Base-by-base conservation (phyloP, 2,797 vertebrate species). In the Delichon dasypus region DNA sequence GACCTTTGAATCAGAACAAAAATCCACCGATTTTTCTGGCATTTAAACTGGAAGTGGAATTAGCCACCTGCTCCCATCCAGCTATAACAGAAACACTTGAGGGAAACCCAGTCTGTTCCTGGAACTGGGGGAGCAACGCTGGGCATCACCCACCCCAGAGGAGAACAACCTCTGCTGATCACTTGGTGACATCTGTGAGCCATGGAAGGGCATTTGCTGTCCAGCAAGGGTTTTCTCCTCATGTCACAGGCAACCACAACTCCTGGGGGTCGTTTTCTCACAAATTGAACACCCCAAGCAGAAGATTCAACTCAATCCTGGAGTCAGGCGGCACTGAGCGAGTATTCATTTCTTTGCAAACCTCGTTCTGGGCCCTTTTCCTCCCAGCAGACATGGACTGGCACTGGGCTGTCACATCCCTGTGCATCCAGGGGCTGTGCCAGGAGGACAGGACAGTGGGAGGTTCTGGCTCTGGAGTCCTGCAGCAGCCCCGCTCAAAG, bases 361-460 rank as follows among this genome's bases (percentile, higher is more conserved):
- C 7, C 8, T 40, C 19, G 38, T 20, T 48, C 51, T 30, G n/a
- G 36, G 51, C 30, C 27, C 54, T 32, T 34, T 18, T 17, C 6
- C 13, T 51, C 54, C 61, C 54, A 25, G 51, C 14, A 83, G 81
- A n/a, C 53, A 9, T 3, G n/a, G 55, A 29, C 17, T 29, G 50
- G 12, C 29, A 0, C 2, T 12, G 42, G 32, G 17, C 61, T 81
- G 25, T 44, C 22, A 17, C n/a, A 45, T 4, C 40, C 57, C 30
- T 61, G 82, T 9, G 21, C 42, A 25, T 1, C 12, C 48, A 29
- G 25, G 14, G 34, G 8, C 20, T 48, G 18, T 54, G 25, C 11
- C 34, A 50, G 40, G 51, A 25, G 13, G 2, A 22, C 40, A 38
- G 67, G 6, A 7, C 11, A 22, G 10, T 0, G 2, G 18, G 21